Evolutionary conservation across 2,888 invertebrate genomes (phyloP), one percentile per base, ranked within the genome.

Genomic region (Platerodrilus igneus): DNA sequence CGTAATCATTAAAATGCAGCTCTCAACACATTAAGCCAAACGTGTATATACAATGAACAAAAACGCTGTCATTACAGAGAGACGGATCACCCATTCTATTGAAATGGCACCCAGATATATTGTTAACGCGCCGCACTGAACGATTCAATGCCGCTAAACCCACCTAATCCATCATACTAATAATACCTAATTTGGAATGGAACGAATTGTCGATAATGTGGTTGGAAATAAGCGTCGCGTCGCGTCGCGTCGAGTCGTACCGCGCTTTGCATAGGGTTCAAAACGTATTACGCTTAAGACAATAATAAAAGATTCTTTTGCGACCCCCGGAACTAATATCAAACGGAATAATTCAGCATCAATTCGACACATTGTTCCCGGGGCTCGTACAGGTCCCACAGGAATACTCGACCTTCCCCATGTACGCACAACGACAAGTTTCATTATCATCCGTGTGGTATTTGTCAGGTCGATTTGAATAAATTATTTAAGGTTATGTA

Each of bases 311-410:
- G 37, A 38, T 43, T 41, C 15, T 33, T 26, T 21, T 23, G 37
- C 27, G 41, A 30, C 50, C 45, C 31, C 40, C 51, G 45, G 48
- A 44, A 48, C 52, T 40, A 48, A 48, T 56, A 59, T 61, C 63
- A 63, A 61, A 63, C 57, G 52, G 63, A 63, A 63, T 63, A 61
- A 62, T 62, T 63, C 60, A 63, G 53, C 48, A n/a, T n/a, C n/a
- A 60, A 57, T 48, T 55, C 52, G 50, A 51, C 53, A 57, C 61
- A 63, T 63, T 63, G 62, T 63, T 62, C 60, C 62, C 57, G 56
- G 37, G 57, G 51, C 50, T 47, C 45, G 8, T 13, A n/a, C n/a
- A 22, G 21, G 26, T 37, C 45, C 25, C 37, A 10, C 16, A 37
- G 25, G 45, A 37, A 40, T 41, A 23, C 23, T 29, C 36, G 39